Conservation (phyloP, 2,797 vertebrate species). For the Cheirogaleus major region DNA sequence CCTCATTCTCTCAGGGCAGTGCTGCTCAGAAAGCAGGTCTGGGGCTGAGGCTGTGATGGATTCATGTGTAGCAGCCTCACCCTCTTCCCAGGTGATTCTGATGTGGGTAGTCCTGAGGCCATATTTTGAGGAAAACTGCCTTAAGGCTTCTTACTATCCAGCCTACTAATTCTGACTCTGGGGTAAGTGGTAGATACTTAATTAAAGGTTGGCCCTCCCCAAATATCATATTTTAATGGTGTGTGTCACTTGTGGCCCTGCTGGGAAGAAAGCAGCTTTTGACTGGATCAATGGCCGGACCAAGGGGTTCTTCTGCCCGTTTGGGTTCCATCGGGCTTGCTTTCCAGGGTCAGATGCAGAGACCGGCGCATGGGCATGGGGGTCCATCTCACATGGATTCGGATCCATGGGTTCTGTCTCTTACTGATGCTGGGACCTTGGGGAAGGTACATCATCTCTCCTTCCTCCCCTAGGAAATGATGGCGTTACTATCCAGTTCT, state of each 20-base stretch:
- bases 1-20: background rate
- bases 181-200: background rate
- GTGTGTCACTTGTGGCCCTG: background rate
- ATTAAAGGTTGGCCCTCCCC: background rate
- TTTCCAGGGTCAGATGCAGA: background rate
- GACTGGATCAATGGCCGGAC: background rate
- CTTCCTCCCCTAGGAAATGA: background rate
- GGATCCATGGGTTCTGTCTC: background rate
- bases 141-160: background rate
- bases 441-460: background rate
- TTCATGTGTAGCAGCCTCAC: background rate
- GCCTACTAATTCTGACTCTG: background rate
- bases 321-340: background rate
- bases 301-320: background rate
- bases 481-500: background rate
- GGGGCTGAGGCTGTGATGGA: too few species aligned
- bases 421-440: background rate
- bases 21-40: background rate
- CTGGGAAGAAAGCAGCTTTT: background rate
- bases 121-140: background rate
- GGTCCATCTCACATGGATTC: background rate
- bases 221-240: background rate
- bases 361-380: background rate
- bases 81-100: background rate
- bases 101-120: background rate